phyloP scores from a whole-genome alignment of 2,797 vertebrate species.

The Aselliscus stoliczkanus region DNA sequence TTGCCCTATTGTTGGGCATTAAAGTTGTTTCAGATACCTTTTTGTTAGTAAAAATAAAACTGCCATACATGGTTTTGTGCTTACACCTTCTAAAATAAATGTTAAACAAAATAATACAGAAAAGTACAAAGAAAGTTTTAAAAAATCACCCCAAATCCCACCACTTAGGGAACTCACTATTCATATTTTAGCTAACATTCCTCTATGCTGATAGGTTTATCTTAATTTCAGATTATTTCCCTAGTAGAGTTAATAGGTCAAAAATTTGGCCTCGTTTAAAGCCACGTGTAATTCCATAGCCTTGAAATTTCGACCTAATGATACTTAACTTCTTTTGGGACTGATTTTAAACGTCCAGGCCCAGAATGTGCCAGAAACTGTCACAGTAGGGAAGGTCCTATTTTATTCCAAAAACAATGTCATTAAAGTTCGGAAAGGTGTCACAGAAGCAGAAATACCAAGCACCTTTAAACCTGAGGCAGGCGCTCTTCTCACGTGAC shows the following conservation, averaged over 20 bases:
- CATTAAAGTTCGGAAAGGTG: not conserved
- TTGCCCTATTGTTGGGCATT: not conserved
- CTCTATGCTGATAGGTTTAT: not conserved
- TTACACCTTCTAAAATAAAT: not conserved
- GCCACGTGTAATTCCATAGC: not conserved
- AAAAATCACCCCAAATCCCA: not conserved
- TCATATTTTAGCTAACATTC: not conserved
- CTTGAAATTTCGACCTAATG: not conserved
- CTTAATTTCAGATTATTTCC: not conserved
- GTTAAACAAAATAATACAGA: not conserved
- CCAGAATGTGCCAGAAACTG: not conserved
- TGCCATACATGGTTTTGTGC: not conserved
- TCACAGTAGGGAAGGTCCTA: not conserved
- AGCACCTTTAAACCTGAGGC: not conserved
- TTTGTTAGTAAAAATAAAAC: constrained; percentile 20
- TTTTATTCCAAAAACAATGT: not conserved
- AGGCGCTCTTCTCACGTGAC: not conserved
- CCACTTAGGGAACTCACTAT: not conserved
- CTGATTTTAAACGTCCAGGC: not conserved
- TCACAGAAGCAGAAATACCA: not conserved
- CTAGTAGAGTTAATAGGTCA: not conserved
- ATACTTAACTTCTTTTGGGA: not conserved
- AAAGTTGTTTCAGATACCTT: not conserved
- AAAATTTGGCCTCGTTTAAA: not conserved
- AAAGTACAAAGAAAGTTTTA: not conserved